Percentiles rank a stretch among this genome's conserved stretches.
Conservation (phyloP, 2,113 vertebrate species). For the Pavo muticus region DNA sequence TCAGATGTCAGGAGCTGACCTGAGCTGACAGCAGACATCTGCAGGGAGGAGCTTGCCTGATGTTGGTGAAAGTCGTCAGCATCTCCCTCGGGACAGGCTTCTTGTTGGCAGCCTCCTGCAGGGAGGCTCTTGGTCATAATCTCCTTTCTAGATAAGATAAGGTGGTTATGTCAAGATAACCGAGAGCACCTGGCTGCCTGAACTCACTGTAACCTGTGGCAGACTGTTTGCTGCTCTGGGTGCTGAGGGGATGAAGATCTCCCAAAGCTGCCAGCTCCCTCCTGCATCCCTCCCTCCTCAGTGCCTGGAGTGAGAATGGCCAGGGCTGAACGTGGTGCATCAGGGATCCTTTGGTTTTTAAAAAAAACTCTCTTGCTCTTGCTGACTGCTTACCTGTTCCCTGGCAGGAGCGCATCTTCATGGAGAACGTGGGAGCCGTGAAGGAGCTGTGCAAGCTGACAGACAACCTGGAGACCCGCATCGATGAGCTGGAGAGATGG, state of each 20-base stretch:
- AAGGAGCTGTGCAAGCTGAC: slow-evolving; percentile 98
- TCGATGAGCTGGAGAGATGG: slow-evolving; percentile 97
- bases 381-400: neutral
- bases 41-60: neutral
- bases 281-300: neutral
- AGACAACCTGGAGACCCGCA: slow-evolving; percentile 97
- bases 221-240: neutral
- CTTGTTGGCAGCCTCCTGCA: neutral
- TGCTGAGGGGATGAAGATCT: accelerated
- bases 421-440: slow-evolving; percentile 98
- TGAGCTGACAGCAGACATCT: neutral
- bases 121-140: slow-evolving; percentile 11
- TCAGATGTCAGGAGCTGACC: neutral
- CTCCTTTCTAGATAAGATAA: slow-evolving; percentile 42
- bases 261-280: neutral
- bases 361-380: neutral
- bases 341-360: neutral
- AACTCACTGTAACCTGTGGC: neutral
- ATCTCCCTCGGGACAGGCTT: neutral
- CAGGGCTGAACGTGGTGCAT: neutral
- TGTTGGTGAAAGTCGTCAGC: neutral
- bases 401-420: slow-evolving; percentile 95
- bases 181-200: neutral
- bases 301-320: neutral
- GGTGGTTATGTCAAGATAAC: slow-evolving; percentile 11